Conservation (phyloP, 2,888 invertebrate species). For the Idaea biselata region DNA sequence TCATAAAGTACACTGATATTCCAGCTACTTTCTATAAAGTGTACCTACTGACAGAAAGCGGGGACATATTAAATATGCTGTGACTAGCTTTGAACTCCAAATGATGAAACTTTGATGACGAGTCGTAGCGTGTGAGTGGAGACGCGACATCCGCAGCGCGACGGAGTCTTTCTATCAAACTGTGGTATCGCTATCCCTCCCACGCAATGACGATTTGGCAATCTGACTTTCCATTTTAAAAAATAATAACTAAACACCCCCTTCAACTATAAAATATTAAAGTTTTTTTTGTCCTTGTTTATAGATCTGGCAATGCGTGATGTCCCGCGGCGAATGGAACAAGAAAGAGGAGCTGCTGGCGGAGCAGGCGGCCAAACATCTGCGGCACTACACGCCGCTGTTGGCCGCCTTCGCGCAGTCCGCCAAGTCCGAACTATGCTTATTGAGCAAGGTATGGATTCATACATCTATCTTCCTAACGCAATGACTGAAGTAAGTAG, state of each 20-base stretch:
- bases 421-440: conserved; percentile 91
- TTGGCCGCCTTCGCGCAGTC: conserved; percentile 93
- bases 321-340: conserved; percentile 98
- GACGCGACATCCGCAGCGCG: conserved; percentile 33
- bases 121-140: conserved; percentile 60
- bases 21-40: no score
- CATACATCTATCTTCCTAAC: background rate
- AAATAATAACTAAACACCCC: background rate
- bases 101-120: conserved; percentile 80
- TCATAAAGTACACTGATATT: no score
- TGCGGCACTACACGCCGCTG: conserved; percentile 91
- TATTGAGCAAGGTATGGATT: conserved; percentile 86
- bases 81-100: conserved; percentile 2
- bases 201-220: conserved; percentile 66
- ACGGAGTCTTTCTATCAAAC: conserved; percentile 57
- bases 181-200: conserved; percentile 30
- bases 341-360: conserved; percentile 98
- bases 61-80: no score
- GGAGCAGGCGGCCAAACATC: conserved; percentile 95
- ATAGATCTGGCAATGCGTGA: conserved; percentile 96
- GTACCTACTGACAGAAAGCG: no score
- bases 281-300: conserved; percentile 12
- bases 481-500: no score
- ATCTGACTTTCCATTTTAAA: conserved; percentile 46
- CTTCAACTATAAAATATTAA: background rate